Conservation (phyloP, 2,888 invertebrate genomes). For the Bhutanitis thaidina region DNA sequence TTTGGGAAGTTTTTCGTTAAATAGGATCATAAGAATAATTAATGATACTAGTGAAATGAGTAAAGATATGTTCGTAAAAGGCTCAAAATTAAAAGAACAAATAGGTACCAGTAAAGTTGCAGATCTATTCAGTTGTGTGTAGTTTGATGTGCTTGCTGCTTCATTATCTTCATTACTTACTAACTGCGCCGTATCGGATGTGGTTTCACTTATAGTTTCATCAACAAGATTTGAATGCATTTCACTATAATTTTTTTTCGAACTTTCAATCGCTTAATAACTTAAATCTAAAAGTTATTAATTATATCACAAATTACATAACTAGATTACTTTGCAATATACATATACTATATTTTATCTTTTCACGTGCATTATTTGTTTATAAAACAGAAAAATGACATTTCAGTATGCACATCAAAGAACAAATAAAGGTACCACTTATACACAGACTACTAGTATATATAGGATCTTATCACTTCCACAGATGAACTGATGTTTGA, state of each 20-base stretch:
- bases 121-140: slow-evolving; percentile 52
- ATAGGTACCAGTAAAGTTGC: slow-evolving; percentile 46
- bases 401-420: no score
- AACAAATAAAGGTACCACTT: no score
- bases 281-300: slow-evolving; percentile 1
- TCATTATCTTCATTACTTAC: slow-evolving; percentile 60
- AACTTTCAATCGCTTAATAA: background rate
- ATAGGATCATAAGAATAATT: no score
- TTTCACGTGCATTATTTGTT: no score
- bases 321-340: background rate
- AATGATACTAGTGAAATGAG: no score
- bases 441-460: no score
- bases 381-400: no score
- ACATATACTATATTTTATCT: background rate
- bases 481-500: no score
- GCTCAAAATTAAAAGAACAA: no score
- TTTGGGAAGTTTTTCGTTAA: no score
- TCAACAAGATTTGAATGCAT: slow-evolving; percentile 36
- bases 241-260: slow-evolving; percentile 47
- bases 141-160: slow-evolving; percentile 60
- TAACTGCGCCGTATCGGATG: slow-evolving; percentile 63
- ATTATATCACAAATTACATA: background rate
- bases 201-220: slow-evolving; percentile 47
- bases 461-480: no score
- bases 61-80: no score